These are phyloP conservation scores for Pocillopora verrucosa DNA, from an alignment of 64 coral and sea anemone species.

Conservation along the genomic window DNA sequence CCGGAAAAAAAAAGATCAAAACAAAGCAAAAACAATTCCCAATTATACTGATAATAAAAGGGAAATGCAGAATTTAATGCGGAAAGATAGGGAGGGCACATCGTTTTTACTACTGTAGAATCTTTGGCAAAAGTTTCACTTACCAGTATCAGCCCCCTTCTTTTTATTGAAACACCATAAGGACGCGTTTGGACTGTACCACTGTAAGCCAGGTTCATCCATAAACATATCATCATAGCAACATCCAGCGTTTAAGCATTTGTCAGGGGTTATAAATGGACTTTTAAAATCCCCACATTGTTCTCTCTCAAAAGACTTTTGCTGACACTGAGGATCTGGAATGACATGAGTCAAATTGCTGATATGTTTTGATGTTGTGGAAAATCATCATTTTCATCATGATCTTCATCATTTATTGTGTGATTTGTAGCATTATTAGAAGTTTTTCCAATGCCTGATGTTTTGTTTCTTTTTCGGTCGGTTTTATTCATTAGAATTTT, in stretches of 20 bases:
- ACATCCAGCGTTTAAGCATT: constrained; percentile 77
- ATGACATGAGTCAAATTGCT: not conserved
- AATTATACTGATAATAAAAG: no score
- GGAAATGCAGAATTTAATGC: no score
- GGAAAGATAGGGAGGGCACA: no score
- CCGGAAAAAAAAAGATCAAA: no score
- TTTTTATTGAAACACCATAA: constrained; percentile 52
- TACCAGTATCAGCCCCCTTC: not conserved
- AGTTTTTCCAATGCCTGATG: no score
- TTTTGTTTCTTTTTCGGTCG: no score
- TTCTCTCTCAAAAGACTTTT: constrained; percentile 68
- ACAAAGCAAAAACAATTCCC: no score
- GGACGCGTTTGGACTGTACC: constrained; percentile 25
- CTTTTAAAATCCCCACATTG: constrained; percentile 57
- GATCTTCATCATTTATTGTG: no score
- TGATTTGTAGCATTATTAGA: no score
- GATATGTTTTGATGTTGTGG: not conserved
- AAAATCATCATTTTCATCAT: no score
- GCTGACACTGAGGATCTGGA: constrained; percentile 64
- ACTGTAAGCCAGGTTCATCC: constrained; percentile 28
- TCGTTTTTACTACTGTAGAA: no score
- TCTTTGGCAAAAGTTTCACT: not conserved
- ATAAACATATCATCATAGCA: constrained; percentile 78
- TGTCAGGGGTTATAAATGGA: constrained; percentile 67
- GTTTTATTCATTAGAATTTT: no score